Conservation (phyloP, 2,888 invertebrate species). For the Apodemia duryi region DNA sequence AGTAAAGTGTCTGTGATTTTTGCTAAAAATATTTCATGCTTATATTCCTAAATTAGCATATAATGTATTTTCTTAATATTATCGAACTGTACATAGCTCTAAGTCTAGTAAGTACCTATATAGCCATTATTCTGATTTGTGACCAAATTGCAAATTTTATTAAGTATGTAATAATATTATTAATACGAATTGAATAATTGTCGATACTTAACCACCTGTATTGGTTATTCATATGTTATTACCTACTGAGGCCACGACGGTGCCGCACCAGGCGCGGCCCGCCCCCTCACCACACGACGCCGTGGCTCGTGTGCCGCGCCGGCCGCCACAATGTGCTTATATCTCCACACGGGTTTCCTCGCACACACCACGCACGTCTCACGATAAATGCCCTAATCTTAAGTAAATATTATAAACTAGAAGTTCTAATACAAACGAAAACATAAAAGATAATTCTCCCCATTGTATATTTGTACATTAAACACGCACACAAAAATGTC, state of each 20-base stretch:
- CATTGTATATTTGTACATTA: too few relatives aligned
- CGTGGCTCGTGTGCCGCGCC: too few relatives aligned
- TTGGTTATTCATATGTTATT: conserved; percentile 29
- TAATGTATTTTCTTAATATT: conserved; percentile 53
- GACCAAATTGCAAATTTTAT: conserved; percentile 49
- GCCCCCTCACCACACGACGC: too few relatives aligned
- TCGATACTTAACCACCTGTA: conserved; percentile 24
- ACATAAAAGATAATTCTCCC: too few relatives aligned
- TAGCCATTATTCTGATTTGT: conserved; percentile 50
- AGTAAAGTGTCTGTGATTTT: conserved; percentile 76
- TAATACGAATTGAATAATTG: conserved; percentile 30
- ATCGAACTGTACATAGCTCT: conserved; percentile 61
- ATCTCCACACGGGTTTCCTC: too few relatives aligned
- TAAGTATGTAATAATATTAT: conserved; percentile 38
- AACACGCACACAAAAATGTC: too few relatives aligned
- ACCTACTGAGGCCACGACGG: neutral
- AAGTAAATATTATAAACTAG: too few relatives aligned
- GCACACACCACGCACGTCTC: too few relatives aligned
- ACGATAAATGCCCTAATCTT: too few relatives aligned
- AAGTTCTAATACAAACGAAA: too few relatives aligned
- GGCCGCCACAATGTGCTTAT: neutral
- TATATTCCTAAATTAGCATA: conserved; percentile 63
- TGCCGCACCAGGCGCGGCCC: neutral
- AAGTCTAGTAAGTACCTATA: conserved; percentile 51
- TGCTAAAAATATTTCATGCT: conserved; percentile 69